phyloP scores from a whole-genome alignment of 2,113 vertebrate genomes.

The Pachycephala philippinensis region DNA sequence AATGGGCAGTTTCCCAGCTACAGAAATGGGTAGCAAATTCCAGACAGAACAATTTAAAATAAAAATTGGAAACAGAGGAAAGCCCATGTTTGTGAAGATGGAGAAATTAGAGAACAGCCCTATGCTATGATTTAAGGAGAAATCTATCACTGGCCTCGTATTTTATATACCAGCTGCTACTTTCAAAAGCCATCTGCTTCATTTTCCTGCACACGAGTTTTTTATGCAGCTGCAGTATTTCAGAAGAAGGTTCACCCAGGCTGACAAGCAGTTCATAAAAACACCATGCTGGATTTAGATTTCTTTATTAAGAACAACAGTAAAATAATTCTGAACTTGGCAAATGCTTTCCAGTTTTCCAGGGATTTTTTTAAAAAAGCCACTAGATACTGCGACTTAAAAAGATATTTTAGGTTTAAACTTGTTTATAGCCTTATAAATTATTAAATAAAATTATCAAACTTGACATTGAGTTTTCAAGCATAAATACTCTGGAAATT shows the following conservation, averaged over 20 bases:
- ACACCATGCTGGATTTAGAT: neutral
- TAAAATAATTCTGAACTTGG: neutral
- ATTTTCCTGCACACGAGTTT: neutral
- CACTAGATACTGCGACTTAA: neutral
- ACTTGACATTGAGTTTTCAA: neutral
- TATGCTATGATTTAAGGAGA: neutral
- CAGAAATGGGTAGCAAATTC: neutral
- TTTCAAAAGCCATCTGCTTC: conserved; percentile 57
- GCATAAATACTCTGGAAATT: neutral
- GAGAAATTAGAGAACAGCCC: neutral
- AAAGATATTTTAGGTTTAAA: neutral
- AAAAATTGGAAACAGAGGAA: neutral
- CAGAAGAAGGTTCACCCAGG: neutral
- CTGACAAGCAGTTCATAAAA: neutral
- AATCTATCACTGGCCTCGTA: conserved; percentile 11
- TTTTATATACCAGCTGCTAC: conserved; percentile 58
- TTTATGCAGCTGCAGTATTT: conserved; percentile 33
- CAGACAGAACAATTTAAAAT: neutral
- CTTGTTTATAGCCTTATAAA: neutral
- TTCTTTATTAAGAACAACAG: neutral
- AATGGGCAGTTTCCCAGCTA: neutral
- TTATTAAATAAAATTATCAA: neutral
- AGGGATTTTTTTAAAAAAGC: neutral
- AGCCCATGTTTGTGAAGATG: neutral
- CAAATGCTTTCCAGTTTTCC: neutral